Base-by-base conservation (phyloP, 2,113 vertebrate species). In the Dromaius novaehollandiae region DNA sequence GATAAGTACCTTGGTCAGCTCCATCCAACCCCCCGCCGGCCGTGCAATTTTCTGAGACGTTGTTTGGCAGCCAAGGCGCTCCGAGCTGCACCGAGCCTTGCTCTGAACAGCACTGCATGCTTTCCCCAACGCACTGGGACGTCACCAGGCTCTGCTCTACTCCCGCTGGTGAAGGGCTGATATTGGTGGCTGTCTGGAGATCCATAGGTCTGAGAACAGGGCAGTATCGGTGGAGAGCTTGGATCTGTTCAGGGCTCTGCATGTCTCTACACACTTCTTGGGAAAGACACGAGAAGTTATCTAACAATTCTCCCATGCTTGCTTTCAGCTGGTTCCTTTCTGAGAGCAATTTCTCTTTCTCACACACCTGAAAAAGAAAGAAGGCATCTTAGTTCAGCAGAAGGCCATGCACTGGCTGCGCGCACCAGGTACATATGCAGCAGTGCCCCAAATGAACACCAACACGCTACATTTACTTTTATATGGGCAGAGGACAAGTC, bases 241-340 rank as follows among this genome's bases (percentile, higher is more conserved):
- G 99, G 95, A 99, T 99, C 98, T 99, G 99, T 97, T 99, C 99
- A 0, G 99, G 99, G 97, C 99, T 99, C 98, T 99, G 99, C 96
- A 99, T 99, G 87, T 99, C 99, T 94, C 99, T 97, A 95, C 99
- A 99, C 94, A 99, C 99, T 97, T 99, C 99, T 98, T 99, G 99
- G n/a, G 99, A 99, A 96, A 99, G 98, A 94, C 99, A 99, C 9
- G 99, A 99, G 98, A 99, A 99, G 97, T 99, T 99, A 98, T 99
- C 99, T 98, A 99, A 98, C 92, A 99, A 98, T 97, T 99, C 99
- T 22, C 99, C 99, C 99, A 99, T 99, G 87, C 99, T 99, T 1
- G 99, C 99, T 97, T 99, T 99, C 98, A 99, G 98, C 94, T 99
- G 99, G 96, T 99, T 99, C 97, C 99, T 98, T 98, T 99, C 99